A percentile compares a stretch with the other conserved stretches of the same genome.
Conservation (phyloP, 2,888 invertebrate species). For the Athalia circularis region DNA sequence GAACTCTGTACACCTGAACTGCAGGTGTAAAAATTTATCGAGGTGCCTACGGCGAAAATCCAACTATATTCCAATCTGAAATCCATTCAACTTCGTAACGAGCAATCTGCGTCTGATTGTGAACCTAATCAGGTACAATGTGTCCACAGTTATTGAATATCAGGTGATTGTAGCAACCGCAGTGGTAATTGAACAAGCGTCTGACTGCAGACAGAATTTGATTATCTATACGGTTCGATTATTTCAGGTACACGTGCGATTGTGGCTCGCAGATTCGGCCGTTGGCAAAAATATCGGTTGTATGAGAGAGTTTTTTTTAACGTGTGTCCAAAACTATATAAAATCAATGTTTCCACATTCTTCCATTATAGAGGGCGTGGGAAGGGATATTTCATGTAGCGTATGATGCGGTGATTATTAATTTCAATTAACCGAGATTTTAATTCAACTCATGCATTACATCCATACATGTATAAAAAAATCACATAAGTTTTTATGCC, state of each 20-base stretch:
- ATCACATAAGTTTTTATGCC: too few relatives aligned
- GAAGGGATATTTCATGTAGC: not conserved
- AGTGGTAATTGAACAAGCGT: constrained; percentile 24
- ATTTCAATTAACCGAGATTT: not conserved
- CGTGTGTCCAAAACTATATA: not conserved
- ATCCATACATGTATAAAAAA: too few relatives aligned
- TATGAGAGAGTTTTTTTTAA: too few relatives aligned
- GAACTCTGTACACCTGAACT: not conserved
- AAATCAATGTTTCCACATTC: constrained; percentile 31
- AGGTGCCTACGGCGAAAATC: not conserved
- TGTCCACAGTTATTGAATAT: constrained; percentile 1
- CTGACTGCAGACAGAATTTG: not conserved
- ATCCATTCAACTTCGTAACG: too few relatives aligned
- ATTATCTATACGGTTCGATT: not conserved
- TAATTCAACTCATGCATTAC: too few relatives aligned
- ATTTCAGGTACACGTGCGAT: too few relatives aligned
- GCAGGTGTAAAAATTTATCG: not conserved
- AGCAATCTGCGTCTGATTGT: too few relatives aligned
- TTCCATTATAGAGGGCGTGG: constrained; percentile 22
- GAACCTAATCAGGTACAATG: not conserved
- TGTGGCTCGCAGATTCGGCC: too few relatives aligned
- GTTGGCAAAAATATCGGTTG: too few relatives aligned
- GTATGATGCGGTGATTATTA: not conserved
- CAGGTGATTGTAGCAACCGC: constrained; percentile 4
- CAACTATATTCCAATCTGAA: not conserved